A percentile compares a stretch with the other conserved stretches of the same genome.
phyloP scores from a whole-genome alignment of 2,113 vertebrate species.

The Eurystomus gularis region DNA sequence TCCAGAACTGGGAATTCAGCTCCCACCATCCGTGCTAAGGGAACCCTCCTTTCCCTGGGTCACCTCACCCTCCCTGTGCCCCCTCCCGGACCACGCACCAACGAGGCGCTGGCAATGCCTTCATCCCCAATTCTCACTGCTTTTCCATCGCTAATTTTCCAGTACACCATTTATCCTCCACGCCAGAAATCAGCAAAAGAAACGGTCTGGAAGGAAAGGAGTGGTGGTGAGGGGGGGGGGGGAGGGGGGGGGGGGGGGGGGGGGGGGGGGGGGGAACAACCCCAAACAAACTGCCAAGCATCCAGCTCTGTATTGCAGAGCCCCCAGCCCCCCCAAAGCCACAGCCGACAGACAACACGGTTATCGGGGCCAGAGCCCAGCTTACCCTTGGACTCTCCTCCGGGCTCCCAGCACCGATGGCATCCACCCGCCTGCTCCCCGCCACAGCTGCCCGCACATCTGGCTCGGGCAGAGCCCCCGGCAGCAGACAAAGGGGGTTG shows the following conservation, averaged over 20 bases:
- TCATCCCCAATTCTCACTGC: background rate
- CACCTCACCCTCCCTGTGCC: background rate
- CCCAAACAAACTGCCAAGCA: background rate
- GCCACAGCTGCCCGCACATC: slow-evolving; percentile 26
- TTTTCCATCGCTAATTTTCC: background rate
- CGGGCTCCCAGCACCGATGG: background rate
- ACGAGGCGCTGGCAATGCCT: rapidly evolving
- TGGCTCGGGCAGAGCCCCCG: background rate
- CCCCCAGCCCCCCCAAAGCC: background rate
- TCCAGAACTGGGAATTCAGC: background rate
- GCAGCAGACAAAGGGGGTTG: background rate
- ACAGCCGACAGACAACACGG: rapidly evolving
- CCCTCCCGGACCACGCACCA: background rate
- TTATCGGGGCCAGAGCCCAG: background rate
- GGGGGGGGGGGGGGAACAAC: background rate
- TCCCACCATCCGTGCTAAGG: rapidly evolving
- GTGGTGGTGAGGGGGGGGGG: too few species aligned
- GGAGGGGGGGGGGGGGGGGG: too few species aligned
- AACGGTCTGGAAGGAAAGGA: background rate
- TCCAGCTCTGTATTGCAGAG: background rate
- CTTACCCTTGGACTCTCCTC: slow-evolving; percentile 45
- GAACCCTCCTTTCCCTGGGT: background rate
- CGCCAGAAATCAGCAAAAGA: background rate
- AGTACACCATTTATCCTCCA: background rate
- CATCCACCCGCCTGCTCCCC: background rate